Base-by-base conservation (phyloP, 2,888 invertebrate genomes). In the Drosophila neoperkinsi region DNA sequence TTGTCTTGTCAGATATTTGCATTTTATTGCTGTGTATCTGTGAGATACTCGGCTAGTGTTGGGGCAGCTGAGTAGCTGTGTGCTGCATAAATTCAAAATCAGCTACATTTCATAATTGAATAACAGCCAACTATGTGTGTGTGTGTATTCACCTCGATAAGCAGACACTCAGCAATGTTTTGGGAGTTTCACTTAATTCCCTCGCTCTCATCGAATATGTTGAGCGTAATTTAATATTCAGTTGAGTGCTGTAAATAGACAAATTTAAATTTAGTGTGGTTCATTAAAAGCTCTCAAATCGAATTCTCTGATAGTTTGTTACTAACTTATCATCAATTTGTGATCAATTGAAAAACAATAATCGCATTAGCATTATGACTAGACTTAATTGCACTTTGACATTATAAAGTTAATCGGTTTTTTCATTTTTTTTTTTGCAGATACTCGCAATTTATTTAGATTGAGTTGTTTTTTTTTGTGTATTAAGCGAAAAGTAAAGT, bases 61-160 rank as follows among this genome's bases (percentile, higher is more conserved):
- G 57, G 60, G 36, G 18, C 51, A 57, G 41, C 51, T 41, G 36
- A 41, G 43, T 51, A 57, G 57, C 21, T 56, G 64, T 62, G 57
- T 52, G 66, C 56, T 76, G 74, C 71, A 79, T 85, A 81, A 79
- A 79, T 86, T 87, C 89, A 79, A 84, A 88, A 81, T 87, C 74
- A 81, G 87, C 87, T 69, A 73, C 64, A 77, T 63, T 83, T 81
- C 63, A 77, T 72, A 84, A 89, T 87, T 83, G 61, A 79, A 81
- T 66, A 70, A 66, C 59, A 79, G 61, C 58, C 68, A 64, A 46
- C 49, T 62, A 46, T n/a, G 34, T 46, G 55, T 34, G 33, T 28
- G 53, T 38, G 11, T 28, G 2, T 55, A 34, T 21, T n/a, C 34
- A 53, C 43, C 55, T 25, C 57, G 79, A 76, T 79, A 76, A 78